These are phyloP conservation scores for Cercopithecus mona DNA, from an alignment of 2,113 vertebrate genomes.

Conservation along the genomic window DNA sequence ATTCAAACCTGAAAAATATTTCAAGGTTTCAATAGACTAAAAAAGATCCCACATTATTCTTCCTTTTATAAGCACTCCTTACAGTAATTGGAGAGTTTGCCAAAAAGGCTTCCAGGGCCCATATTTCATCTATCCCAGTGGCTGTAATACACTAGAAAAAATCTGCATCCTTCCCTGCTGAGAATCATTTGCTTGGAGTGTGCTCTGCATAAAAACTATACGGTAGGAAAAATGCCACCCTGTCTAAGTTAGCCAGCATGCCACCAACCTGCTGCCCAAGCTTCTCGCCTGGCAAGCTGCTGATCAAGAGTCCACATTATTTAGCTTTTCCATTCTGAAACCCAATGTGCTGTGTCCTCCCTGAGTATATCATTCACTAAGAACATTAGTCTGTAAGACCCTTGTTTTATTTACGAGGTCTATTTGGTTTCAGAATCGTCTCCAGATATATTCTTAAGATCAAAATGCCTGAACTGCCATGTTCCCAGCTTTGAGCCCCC, in stretches of 20 bases:
- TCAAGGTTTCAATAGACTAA: neutral
- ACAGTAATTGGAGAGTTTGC: constrained; percentile 12
- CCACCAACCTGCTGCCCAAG: constrained; percentile 68
- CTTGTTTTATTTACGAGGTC: neutral
- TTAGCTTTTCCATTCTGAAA: neutral
- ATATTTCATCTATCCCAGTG: constrained; percentile 68
- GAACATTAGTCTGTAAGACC: neutral
- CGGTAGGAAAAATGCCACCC: constrained; percentile 69
- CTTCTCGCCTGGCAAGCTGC: constrained; percentile 47
- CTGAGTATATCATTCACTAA: neutral
- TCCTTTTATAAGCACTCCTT: constrained; percentile 26
- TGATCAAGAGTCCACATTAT: neutral
- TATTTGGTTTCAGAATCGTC: constrained; percentile 53
- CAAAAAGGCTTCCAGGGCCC: constrained; percentile 60
- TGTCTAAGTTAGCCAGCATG: constrained; percentile 73
- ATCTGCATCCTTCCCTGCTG: constrained; percentile 76
- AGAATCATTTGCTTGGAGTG: constrained; percentile 78
- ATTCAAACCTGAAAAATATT: neutral
- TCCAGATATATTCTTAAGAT: constrained; percentile 21
- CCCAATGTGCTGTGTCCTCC: neutral
- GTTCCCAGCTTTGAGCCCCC: neutral
- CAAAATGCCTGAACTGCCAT: neutral
- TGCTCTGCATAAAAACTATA: constrained; percentile 59
- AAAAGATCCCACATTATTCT: neutral
- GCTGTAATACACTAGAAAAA: constrained; percentile 70